These are phyloP conservation scores for Coleophora flavipennella DNA, from an alignment of 2,888 invertebrate species.

Conservation along the genomic window DNA sequence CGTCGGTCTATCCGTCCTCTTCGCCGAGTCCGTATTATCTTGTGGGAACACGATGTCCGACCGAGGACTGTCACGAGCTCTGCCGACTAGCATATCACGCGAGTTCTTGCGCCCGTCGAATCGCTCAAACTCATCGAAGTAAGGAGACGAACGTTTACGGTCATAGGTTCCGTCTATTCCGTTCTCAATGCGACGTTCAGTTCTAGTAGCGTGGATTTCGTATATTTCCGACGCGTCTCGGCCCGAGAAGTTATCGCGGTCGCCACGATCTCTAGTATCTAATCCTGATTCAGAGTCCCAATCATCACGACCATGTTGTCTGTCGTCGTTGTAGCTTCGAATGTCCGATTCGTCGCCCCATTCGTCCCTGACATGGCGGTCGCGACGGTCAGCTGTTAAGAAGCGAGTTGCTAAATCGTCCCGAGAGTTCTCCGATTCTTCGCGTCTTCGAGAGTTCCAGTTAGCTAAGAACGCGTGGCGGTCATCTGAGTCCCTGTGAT, in stretches of 20 bases:
- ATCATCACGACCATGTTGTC: conserved; percentile 50
- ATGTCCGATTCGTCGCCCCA: conserved; percentile 61
- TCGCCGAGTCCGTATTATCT: conserved; percentile 40
- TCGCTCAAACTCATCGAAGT: conserved; percentile 59
- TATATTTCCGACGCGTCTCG: conserved; percentile 63
- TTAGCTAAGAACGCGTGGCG: conserved; percentile 67
- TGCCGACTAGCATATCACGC: conserved; percentile 61
- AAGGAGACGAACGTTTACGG: conserved; percentile 49
- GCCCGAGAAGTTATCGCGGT: conserved; percentile 52
- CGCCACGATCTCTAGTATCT: conserved; percentile 41
- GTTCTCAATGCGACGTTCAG: conserved; percentile 49
- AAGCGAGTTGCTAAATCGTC: conserved; percentile 60
- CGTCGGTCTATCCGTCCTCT: conserved; percentile 73
- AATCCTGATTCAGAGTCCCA: conserved; percentile 64
- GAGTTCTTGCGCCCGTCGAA: conserved; percentile 66
- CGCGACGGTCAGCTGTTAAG: conserved; percentile 52
- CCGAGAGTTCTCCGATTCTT: conserved; percentile 48
- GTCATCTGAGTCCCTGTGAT: conserved; percentile 70
- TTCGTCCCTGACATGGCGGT: conserved; percentile 42
- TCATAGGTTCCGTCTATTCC: conserved; percentile 47
- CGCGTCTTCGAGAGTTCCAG: conserved; percentile 61
- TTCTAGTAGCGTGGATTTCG: conserved; percentile 52
- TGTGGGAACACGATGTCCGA: conserved; percentile 50
- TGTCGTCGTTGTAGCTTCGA: conserved; percentile 45
- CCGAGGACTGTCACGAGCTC: conserved; percentile 56